Evolutionary conservation across 2,888 invertebrate genomes (phyloP).

Genomic region (Eristalis tenax): DNA sequence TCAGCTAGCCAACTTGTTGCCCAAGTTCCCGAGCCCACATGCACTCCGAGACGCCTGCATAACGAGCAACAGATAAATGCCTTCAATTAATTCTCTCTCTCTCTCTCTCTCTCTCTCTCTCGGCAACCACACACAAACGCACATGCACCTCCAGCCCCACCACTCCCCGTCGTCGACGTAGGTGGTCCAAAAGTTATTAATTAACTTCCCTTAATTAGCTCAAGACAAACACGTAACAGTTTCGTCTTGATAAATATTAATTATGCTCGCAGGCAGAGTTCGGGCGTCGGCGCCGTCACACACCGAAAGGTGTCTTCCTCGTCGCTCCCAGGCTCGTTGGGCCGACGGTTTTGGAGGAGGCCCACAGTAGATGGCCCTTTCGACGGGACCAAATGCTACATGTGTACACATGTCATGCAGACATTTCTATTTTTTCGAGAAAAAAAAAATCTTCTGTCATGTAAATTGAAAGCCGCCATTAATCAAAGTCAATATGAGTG

Average conservation of each 20-base stretch:
- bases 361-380: slow-evolving; percentile 15
- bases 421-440: slow-evolving; percentile 46
- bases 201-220: slow-evolving; percentile 65
- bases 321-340: neutral
- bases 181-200: slow-evolving; percentile 59
- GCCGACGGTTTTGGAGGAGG: too few species aligned
- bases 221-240: slow-evolving; percentile 60
- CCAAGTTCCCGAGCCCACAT: neutral
- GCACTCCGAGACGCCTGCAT: slow-evolving; percentile 6
- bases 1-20: neutral
- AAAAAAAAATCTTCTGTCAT: slow-evolving; percentile 52
- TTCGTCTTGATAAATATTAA: slow-evolving; percentile 57
- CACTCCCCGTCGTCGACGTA: slow-evolving; percentile 5
- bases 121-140: too few species aligned
- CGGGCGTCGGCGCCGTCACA: neutral
- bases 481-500: slow-evolving; percentile 69
- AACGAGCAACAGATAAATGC: slow-evolving; percentile 49
- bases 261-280: slow-evolving; percentile 10
- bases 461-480: slow-evolving; percentile 67
- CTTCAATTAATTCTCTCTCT: slow-evolving; percentile 15
- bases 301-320: slow-evolving; percentile 26
- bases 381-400: slow-evolving; percentile 32
- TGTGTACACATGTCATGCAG: slow-evolving; percentile 56
- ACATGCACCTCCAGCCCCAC: neutral
- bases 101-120: neutral